Percentiles rank a stretch among this genome's conserved stretches.
phyloP scores from a whole-genome alignment of 2,797 vertebrate species.

The Moxostoma hubbsi region DNA sequence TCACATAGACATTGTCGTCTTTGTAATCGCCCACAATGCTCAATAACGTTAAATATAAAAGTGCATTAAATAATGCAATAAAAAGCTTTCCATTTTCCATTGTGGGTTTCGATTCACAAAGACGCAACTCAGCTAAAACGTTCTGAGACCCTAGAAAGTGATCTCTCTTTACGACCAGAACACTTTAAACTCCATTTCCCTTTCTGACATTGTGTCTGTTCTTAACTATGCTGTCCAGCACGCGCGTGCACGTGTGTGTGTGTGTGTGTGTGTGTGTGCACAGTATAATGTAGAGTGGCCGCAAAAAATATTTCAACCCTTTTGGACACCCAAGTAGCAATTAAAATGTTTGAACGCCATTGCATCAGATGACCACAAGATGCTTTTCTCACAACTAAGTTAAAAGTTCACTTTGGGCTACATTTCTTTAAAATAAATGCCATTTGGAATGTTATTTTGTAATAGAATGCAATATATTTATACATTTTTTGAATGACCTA shows the following conservation, averaged over 20 bases:
- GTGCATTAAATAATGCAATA: conserved; percentile 26
- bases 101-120: conserved; percentile 9
- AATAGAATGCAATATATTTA: too few species aligned
- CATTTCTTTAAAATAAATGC: too few species aligned
- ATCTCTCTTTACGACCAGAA: conserved; percentile 29
- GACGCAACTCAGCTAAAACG: conserved; percentile 20
- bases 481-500: too few species aligned
- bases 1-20: background rate
- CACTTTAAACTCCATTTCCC: conserved; percentile 29
- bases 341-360: too few species aligned
- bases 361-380: too few species aligned
- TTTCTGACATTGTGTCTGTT: conserved; percentile 24
- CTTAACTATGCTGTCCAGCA: background rate
- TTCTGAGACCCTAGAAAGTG: conserved; percentile 16
- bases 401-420: too few species aligned
- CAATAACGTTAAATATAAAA: background rate
- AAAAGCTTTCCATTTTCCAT: conserved; percentile 17
- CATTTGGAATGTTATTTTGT: too few species aligned
- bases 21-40: background rate
- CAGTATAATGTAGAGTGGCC: conserved; percentile 20
- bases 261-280: conserved; percentile 1
- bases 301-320: too few species aligned
- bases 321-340: too few species aligned
- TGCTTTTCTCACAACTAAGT: too few species aligned
- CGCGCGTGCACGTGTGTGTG: background rate